Base-by-base conservation (phyloP, 2,888 invertebrate genomes). In the Mesorhabditis belari region DNA sequence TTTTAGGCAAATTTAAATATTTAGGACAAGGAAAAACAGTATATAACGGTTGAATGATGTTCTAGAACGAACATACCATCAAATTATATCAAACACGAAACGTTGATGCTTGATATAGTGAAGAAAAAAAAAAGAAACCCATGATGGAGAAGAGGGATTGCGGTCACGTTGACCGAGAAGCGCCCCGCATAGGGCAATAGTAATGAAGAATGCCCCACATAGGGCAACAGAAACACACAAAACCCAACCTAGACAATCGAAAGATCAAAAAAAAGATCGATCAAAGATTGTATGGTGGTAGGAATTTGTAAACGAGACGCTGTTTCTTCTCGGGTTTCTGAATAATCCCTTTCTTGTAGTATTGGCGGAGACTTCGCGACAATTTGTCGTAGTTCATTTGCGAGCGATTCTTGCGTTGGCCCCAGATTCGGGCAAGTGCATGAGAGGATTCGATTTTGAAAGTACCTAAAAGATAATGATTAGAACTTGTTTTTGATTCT, bases 321-420 rank as follows among this genome's bases (percentile, higher is more conserved):
- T 98, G 96, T 74, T 94, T 93, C 70, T 95, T 87, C 82, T 94
- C 94, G 0, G 96, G 96, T 84, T 98, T 98, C 87, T 94, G 94
- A 91, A 95, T 71, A 52, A 71, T 71, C 57, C 71, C 71, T 84
- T 96, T 98, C 84, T 96, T 95, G 87, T 98, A 98, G 85, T 95
- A 95, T 83, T 98, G 96, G 57, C 98, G 86, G 81, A 98, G 93
- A 74, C 94, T 95, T 61, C 98, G 87, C 69, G 93, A 94, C 55
- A 98, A 85, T 83, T 98, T 98, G 85, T 98, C 98, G 85, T 98
- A 98, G 86, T 98, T 98, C 96, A 98, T 98, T 27, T 94, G 94
- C 0, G 95, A 94, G 9, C 96, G 87, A 85, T 98, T 96, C 84
- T 98, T 98, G 70, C 96, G 87, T 79, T 91, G 89, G 65, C 98